Evolutionary conservation across 1,140 invertebrate species (phyloP), one percentile per base, ranked within the genome.

Genomic region (Aphis craccivora): DNA sequence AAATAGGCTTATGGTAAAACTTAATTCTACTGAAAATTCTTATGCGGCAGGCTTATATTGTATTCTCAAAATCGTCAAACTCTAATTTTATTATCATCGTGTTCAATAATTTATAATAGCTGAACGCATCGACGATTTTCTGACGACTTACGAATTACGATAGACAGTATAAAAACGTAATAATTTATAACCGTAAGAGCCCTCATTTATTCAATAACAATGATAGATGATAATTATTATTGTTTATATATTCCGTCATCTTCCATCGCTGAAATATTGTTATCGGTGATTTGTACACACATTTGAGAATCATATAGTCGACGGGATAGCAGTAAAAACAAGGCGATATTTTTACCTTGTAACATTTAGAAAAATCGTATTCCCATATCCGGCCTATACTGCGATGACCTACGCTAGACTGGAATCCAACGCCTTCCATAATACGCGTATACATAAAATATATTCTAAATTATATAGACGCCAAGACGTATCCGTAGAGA

Each of bases 341-440:
- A 86, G 43, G 84, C 37, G 84, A 86, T 88, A 51, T 88, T 88
- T n/a, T 88, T n/a, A 35, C 87, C 87, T 88, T 88, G 87, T 51
- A 53, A 88, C 45, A 20, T 88, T 88, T 88, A 51, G 48, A 87
- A 45, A 87, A 45, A 53, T 88, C 48, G 2, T n/a, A 88, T 88
- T 88, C 48, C 87, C 87, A 88, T 88, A 88, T 53, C 87, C 8
- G 87, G 48, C 87, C 84, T 40, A 86, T 43, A 86, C 43, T 40
- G 11, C 25, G 40, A 37, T 86, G 84, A 76, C 60, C 60, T 76
- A 76, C n/a, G n/a, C 60, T 76, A 76, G 60, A n/a, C n/a, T 76
- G 60, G 60, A n/a, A 76, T 76, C 60, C n/a, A 76, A n/a, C 14
- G 60, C 30, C 60, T n/a, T 76, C n/a, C 4, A 76, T n/a, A n/a